These are phyloP conservation scores for Luperina nickerlii DNA, from an alignment of 2,888 invertebrate genomes.

Conservation along the genomic window DNA sequence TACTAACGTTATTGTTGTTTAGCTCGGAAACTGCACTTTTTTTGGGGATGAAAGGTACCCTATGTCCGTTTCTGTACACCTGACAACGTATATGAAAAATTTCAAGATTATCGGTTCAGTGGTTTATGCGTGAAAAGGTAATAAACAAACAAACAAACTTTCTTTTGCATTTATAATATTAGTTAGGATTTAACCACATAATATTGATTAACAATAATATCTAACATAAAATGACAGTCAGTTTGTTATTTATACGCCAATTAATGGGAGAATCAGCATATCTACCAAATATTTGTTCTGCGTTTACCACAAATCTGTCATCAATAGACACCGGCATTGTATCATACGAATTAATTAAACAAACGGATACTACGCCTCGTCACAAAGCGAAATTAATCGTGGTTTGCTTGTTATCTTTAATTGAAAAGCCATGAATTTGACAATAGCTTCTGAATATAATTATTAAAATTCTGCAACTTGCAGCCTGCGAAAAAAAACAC, in stretches of 20 bases:
- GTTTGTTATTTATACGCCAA: background rate
- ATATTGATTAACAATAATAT: background rate
- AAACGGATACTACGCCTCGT: background rate
- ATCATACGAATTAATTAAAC: conserved; percentile 13
- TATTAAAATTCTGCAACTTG: no score
- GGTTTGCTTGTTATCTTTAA: background rate
- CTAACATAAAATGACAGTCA: background rate
- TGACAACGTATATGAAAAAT: no score
- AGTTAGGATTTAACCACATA: background rate
- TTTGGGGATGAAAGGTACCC: no score
- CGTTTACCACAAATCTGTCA: conserved; percentile 19
- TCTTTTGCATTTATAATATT: no score
- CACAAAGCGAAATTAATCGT: conserved; percentile 15
- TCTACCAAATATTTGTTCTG: background rate
- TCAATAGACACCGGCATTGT: background rate
- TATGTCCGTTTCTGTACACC: no score
- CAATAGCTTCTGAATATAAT: background rate
- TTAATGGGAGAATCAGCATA: background rate
- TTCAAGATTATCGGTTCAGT: no score
- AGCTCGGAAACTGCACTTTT: no score
- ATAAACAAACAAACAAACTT: no score
- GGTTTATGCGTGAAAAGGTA: no score
- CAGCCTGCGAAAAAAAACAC: no score
- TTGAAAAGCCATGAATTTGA: background rate
- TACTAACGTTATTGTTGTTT: no score